Evolutionary conservation across 2,797 vertebrate species (phyloP), one percentile per base, ranked within the genome.

Genomic region (Enteromius treurensis): DNA sequence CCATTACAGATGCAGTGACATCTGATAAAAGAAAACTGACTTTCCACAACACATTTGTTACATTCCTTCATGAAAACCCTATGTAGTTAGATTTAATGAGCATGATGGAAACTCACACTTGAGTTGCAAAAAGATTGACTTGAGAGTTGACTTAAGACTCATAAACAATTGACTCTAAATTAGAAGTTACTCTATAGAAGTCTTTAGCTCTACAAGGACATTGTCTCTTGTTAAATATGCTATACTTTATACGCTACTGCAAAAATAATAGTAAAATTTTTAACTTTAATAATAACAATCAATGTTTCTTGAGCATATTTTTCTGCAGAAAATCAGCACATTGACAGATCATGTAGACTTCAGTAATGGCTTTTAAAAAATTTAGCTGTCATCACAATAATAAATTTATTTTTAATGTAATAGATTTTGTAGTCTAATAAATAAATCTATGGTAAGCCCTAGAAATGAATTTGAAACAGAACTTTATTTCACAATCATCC

Each of bases 1-100:
- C 2, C 26, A 82, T 45, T 49, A 85, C 67, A 62, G 45, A 69
- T 81, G 34, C 17, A 42, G 55, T 19, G 23, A 51, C 29, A 74
- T 71, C 79, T 71, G 79, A 80, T 80, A 69, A 69, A 23, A 42
- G 2, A 71, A 80, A 45, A 47, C 34, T 47, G 21, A 74, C 69
- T 81, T 81, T 81, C 55, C 79, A 74, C 26, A 37, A 64, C 45
- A 40, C 79, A 70, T 23, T 60, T 80, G 37, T 37, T 62, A 64
- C 42, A 73, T 81, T 62, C 40, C 21, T 45, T 64, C 14, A 74
- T 42, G 11, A 80, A 71, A 73, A 9, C 17, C 17, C 23, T 68
- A 17, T 58, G 19, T 71, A 32, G 37, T 45, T 21, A 70, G 7
- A 21, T 49, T 62, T 73, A 62, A 37, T 34, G 40, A 34, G 26